Base-by-base conservation (phyloP, 2,113 vertebrate species). In the Tyrannus savana region DNA sequence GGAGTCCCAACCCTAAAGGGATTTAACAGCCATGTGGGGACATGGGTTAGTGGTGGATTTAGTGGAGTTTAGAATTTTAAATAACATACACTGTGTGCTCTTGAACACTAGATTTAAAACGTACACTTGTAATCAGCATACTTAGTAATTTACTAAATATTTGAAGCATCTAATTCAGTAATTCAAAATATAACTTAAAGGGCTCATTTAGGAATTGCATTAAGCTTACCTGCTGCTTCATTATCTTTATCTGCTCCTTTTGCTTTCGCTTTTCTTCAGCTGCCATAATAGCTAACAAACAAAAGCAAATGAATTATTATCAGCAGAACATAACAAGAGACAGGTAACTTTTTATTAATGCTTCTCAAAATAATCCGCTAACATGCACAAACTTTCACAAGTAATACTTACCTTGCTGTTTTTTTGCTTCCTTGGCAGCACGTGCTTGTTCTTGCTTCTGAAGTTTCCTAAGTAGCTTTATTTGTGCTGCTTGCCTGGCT, bases 161-260 rank as follows among this genome's bases (percentile, higher is more conserved):
- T 49, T 44, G 63, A 39, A 91, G 58, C 49, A 7, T 6, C 19
- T 53, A 62, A 55, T 3, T 59, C 23, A 86, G 7, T 37, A 35
- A 74, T 33, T 68, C 8, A 81, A 87, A 84, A 58, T 12, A 33
- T 25, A 16, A 83, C 53, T 63, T 67, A 33, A 60, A 76, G 37
- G 84, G 8, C 3, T 28, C 49, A 73, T 64, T 87, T 67, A 85
- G 46, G 72, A 72, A 35, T 68, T 18, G 41, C 28, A 82, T n/a
- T 21, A 50, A 86, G 24, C 24, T 90, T 99, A 99, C 99, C 99
- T 99, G 99, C 91, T 99, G 99, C 93, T 99, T 99, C 95, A 99
- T 97, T 97, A 99, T 98, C 98, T 99, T 99, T 89, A 99, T 98
- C 95, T 99, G 99, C 74, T 99, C 99, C 95, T 99, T 99, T 96